Conservation (phyloP, 2,888 invertebrate genomes). For the Selenia dentaria region DNA sequence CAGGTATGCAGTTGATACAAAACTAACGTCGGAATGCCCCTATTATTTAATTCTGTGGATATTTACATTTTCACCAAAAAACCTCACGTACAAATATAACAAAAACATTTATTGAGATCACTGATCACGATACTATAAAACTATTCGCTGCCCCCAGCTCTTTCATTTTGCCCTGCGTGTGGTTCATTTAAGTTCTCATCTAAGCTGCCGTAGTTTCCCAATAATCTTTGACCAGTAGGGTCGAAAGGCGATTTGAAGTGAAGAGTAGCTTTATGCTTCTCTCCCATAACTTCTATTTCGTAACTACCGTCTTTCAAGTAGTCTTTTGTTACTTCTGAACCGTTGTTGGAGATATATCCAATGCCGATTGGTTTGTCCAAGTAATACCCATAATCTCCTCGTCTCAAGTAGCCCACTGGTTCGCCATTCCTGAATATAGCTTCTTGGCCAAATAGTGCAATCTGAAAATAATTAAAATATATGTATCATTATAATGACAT, state of each 20-base stretch:
- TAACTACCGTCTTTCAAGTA: slow-evolving; percentile 89
- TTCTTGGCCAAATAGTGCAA: slow-evolving; percentile 94
- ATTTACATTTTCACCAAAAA: too few species aligned
- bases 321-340: slow-evolving; percentile 85
- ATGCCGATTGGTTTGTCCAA: slow-evolving; percentile 84
- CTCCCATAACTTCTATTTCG: slow-evolving; percentile 92
- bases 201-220: slow-evolving; percentile 87
- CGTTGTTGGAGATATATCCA: slow-evolving; percentile 85
- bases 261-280: slow-evolving; percentile 87
- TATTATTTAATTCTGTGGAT: too few species aligned
- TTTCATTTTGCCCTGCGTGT: slow-evolving; percentile 75
- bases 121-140: slow-evolving; percentile 37
- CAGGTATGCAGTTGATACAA: too few species aligned
- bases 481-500: too few species aligned
- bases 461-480: slow-evolving; percentile 55
- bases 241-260: slow-evolving; percentile 93
- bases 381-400: slow-evolving; percentile 90
- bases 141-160: slow-evolving; percentile 79
- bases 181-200: slow-evolving; percentile 75
- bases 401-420: slow-evolving; percentile 91
- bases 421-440: slow-evolving; percentile 91
- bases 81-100: too few species aligned
- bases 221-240: slow-evolving; percentile 89
- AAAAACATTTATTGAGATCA: slow-evolving; percentile 46
- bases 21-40: too few species aligned